Base-by-base conservation (phyloP, 2,888 invertebrate species). In the Scaptomyza polygonia region DNA sequence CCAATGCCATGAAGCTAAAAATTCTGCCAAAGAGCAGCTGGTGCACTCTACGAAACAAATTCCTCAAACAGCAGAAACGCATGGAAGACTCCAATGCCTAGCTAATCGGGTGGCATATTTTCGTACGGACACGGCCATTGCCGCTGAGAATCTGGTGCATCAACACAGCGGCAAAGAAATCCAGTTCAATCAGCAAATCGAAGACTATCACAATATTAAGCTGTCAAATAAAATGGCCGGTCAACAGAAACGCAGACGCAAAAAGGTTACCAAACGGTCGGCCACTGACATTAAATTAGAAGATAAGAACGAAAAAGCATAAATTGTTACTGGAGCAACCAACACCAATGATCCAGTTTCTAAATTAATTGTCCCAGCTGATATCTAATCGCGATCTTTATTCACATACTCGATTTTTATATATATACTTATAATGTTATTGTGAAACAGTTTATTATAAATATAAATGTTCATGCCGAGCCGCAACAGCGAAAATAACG, bases 41-140 rank as follows among this genome's bases (percentile, higher is more conserved):
- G 32, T 32, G 34, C 34, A n/a, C n/a, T 2, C 34, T 34, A 34
- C 34, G n/a, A 4, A 32, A 32, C 12, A 32, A 32, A 12, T 12
- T 12, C 4, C 4, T 12, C 1, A 21, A 21, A 3, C 21, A 21
- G 21, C 21, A 21, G 21, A 2, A 3, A 3, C 21, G 21, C 21
- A 2, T 21, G 21, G n/a, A n/a, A n/a, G n/a, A n/a, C n/a, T n/a
- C n/a, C n/a, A n/a, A n/a, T n/a, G n/a, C n/a, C n/a, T n/a, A n/a
- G n/a, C n/a, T n/a, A 94, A 94, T 54, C 92, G 92, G 7, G 93
- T 94, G 77, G 95, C 95, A 0, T 94, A 94, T 87, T 92, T 97
- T 5, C 93, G 97, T 49, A 95, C 96, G 43, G 93, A 93, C 64
- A 91, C 92, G 0, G 85, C 93, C 0, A 91, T 90, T 55, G 92